Base-by-base conservation (phyloP, 2,113 vertebrate species). In the Oncorhynchus mykiss region DNA sequence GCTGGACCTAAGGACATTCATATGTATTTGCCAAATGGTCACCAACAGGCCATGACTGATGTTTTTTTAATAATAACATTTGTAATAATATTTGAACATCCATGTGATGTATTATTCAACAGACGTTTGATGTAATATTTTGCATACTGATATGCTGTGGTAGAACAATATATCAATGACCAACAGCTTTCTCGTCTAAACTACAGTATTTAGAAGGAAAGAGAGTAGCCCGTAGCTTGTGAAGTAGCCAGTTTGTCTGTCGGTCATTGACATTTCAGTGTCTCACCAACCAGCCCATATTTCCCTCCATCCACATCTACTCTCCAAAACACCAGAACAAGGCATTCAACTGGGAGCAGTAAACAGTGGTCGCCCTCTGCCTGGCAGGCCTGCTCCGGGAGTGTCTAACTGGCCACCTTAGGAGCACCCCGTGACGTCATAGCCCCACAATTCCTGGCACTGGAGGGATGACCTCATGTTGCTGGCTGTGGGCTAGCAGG, bases 21-120 rank as follows among this genome's bases (percentile, higher is more conserved):
- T 78, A 70, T 74, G 83, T 87, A 88, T 90, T 90, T 89, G 84
- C 81, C 62, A 77, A 66, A 79, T 73, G 83, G 85, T 83, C 81
- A 83, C 79, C 70, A 18, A 71, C 49, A 72, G 78, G 81, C 62
- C 64, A 70, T 80, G 70, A 81, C 74, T 72, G 65, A 74, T 70
- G 57, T 72, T 72, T 79, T 60, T 18, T 48, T 70, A n/a, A 75
- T 74, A 39, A 75, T 74, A 39, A 76, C 66, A 48, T 75, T 73
- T 71, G 27, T 27, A 31, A 69, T 48, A 51, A 62, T 79, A 60
- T 70, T 72, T 72, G 24, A 77, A 78, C 78, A 73, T 74, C 48
- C 70, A 18, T 66, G 54, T 12, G 25, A 68, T 68, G 66, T 39
- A 34, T 31, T 31, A 68, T 39, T 34, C 29, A 68, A 14, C 14